Evolutionary conservation across 2,797 vertebrate species (phyloP), one percentile per base, ranked within the genome.

Genomic region (Eulemur albifrons): DNA sequence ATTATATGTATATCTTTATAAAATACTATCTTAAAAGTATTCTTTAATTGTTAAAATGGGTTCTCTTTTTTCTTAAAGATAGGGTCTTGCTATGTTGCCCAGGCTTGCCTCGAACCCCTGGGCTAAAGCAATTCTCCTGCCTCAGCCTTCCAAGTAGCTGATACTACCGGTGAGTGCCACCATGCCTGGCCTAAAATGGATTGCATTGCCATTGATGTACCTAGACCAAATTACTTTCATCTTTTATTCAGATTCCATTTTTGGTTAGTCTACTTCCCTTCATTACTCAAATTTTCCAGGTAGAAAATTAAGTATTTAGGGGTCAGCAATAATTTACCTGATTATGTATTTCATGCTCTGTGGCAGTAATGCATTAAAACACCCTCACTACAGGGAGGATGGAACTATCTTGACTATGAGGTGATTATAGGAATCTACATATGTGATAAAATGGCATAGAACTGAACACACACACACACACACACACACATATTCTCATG

Each of bases 241-340:
- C 57, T 91, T 92, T 63, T 57, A 43, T 35, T 94, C 25, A 20
- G 72, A 59, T 85, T 93, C n/a, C 35, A 57, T 25, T 82, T 88
- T 86, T 61, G 18, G 48, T 82, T 70, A 75, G 30, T 70, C 21
- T 45, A 67, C 27, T 80, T 90, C 30, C 9, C 7, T 77, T 85
- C 40, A 67, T 57, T 45, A 63, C 17, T 82, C 6, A 61, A 82
- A 52, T 59, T 77, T 77, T 86, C 30, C 40, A 89, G 50, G 27
- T 79, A 83, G 9, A 84, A 96, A 94, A 81, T 89, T 43, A 69
- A 94, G 45, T 35, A 83, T 76, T 88, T 65, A 40, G 40, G 48
- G n/a, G 13, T 48, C 70, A 43, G 65, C 11, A 79, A 45, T 92
- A 88, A 75, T 79, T 90, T 95, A n/a, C 79, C 70, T 88, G 38